Evolutionary conservation across 30 jellyfish, hydroid and myxozoan species (phyloP).

Genomic region (Sanderia malayensis): DNA sequence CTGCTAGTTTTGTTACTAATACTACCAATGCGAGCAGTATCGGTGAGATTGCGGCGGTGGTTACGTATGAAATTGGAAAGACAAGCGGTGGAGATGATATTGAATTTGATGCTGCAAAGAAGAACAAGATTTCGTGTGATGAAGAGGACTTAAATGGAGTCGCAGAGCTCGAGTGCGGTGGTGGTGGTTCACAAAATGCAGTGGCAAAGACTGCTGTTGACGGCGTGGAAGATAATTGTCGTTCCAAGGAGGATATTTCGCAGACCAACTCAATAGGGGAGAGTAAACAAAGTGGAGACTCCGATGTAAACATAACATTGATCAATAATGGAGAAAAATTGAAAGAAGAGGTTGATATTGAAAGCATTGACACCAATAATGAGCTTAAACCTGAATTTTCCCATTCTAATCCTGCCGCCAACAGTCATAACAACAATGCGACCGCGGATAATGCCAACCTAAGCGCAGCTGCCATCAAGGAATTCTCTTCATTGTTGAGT

Average conservation of each 20-base stretch:
- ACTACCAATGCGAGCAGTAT: background rate
- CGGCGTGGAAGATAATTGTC: too few relatives aligned
- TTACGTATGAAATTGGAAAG: background rate
- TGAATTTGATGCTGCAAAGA: background rate
- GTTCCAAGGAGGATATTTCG: too few relatives aligned
- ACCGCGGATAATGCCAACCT: too few relatives aligned
- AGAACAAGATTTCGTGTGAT: background rate
- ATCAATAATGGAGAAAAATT: background rate
- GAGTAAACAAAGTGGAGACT: background rate
- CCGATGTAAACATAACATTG: background rate
- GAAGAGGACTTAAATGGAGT: background rate
- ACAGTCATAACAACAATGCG: background rate
- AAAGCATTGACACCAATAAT: background rate
- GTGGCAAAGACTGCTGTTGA: too few relatives aligned
- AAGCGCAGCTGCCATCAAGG: constrained; percentile 1
- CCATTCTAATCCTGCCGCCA: background rate
- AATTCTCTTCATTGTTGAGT: background rate
- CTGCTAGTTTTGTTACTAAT: background rate
- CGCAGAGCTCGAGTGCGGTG: too few relatives aligned
- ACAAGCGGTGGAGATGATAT: background rate
- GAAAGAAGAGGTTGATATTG: background rate
- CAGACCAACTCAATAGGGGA: too few relatives aligned
- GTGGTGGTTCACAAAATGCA: too few relatives aligned
- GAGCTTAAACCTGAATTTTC: background rate
- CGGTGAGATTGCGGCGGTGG: background rate